phyloP scores from a whole-genome alignment of 2,888 invertebrate genomes.

The Cryptocephalus primarius region DNA sequence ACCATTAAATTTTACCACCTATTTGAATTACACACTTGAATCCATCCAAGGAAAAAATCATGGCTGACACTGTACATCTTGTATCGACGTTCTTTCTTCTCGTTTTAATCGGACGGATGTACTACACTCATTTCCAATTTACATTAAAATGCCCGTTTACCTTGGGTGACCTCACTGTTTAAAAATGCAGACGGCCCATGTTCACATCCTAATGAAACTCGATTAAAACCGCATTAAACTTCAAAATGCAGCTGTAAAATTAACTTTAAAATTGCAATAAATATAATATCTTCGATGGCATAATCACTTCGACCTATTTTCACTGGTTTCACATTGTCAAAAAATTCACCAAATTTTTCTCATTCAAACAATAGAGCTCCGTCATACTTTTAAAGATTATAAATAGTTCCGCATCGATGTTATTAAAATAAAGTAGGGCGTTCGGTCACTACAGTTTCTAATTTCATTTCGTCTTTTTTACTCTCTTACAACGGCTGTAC shows the following conservation, averaged over 20 bases:
- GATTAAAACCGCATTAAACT: conserved; percentile 5
- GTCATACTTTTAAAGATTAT: too few relatives aligned
- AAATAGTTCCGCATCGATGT: too few relatives aligned
- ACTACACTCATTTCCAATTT: not conserved
- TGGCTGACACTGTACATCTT: not conserved
- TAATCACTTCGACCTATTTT: too few relatives aligned
- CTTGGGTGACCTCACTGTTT: conserved; percentile 30
- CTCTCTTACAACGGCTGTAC: conserved; percentile 6
- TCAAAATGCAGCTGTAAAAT: too few relatives aligned
- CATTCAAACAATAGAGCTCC: too few relatives aligned
- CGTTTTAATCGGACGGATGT: not conserved
- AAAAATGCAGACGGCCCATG: conserved; percentile 28
- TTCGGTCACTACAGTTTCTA: conserved; percentile 18
- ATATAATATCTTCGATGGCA: too few relatives aligned
- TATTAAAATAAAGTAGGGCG: conserved; percentile 13
- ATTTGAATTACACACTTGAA: too few relatives aligned
- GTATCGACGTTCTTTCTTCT: not conserved
- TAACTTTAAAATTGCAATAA: too few relatives aligned
- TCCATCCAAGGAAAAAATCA: too few relatives aligned
- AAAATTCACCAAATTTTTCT: too few relatives aligned
- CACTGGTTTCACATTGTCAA: too few relatives aligned
- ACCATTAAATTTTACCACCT: too few relatives aligned
- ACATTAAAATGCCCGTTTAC: conserved; percentile 20
- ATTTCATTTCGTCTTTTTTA: conserved; percentile 17
- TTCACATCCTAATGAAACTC: conserved; percentile 14